Conservation (phyloP, 2,888 invertebrate genomes). For the Chrysomela aeneicollis region DNA sequence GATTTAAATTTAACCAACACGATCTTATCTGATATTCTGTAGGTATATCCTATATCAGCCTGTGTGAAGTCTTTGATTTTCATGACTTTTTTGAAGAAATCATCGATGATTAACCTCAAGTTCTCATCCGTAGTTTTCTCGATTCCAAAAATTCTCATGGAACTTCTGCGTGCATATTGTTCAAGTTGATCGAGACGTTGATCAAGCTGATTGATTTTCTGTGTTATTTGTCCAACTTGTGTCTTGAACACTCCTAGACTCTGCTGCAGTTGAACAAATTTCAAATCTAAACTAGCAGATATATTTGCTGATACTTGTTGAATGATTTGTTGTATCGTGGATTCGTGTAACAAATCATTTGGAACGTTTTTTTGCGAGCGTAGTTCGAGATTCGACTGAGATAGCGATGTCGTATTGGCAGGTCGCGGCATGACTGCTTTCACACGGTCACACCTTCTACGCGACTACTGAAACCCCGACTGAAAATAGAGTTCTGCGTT, state of each 20-base stretch:
- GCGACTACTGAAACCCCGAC: not conserved
- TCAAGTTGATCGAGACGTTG: not conserved
- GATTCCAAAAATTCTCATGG: not conserved
- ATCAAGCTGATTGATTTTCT: not conserved
- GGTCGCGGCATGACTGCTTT: not conserved
- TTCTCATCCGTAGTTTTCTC: not conserved
- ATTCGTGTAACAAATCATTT: not conserved
- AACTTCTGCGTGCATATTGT: not conserved
- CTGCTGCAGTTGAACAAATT: not conserved
- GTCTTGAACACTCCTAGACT: not conserved
- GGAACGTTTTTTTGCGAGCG: not conserved
- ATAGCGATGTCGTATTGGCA: not conserved
- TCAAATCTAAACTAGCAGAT: not conserved
- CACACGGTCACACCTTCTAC: not conserved
- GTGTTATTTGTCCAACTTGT: not conserved
- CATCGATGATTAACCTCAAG: not conserved
- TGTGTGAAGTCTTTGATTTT: not conserved
- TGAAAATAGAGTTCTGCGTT: not conserved
- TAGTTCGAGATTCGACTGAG: not conserved
- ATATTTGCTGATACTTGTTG: not conserved
- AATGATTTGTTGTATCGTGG: not conserved
- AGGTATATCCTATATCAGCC: not conserved
- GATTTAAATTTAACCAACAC: not conserved
- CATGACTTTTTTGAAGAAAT: not conserved
- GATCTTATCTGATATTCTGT: not conserved